Percentiles rank a stretch among this genome's conserved stretches.
Evolutionary conservation across 2,797 vertebrate genomes (phyloP).

Genomic region (Pyrocephalus nanus): DNA sequence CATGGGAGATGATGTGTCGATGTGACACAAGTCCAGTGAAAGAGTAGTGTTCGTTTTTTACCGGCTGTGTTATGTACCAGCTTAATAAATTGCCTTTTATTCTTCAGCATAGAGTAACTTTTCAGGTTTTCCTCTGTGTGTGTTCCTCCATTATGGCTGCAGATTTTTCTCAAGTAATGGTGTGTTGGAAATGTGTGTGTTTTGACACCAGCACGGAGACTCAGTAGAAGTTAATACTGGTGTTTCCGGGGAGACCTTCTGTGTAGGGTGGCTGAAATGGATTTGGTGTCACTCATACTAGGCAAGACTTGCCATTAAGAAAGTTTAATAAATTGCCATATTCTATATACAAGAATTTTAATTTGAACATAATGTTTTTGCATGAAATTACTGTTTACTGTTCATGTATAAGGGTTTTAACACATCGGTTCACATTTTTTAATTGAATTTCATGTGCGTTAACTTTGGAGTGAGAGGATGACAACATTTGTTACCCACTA

Average conservation of each 20-base stretch:
- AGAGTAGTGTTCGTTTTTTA: neutral
- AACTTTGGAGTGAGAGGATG: neutral
- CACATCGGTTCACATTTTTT: neutral
- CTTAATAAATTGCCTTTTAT: neutral
- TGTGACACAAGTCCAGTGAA: neutral
- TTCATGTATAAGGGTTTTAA: neutral
- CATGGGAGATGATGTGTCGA: neutral
- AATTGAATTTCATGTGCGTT: neutral
- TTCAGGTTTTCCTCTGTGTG: neutral
- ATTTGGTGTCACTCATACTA: neutral
- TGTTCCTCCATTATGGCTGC: neutral
- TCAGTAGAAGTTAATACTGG: neutral
- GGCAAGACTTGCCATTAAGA: neutral
- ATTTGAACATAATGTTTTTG: neutral
- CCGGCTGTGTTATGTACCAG: neutral
- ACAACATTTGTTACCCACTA: neutral
- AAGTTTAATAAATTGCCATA: neutral
- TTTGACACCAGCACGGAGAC: neutral
- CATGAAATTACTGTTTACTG: neutral
- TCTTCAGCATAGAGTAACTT: neutral
- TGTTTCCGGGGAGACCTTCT: neutral
- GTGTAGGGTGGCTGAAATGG: fast-evolving
- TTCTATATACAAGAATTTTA: neutral
- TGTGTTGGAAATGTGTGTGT: neutral
- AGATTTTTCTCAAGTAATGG: neutral